Conservation (phyloP, 2,888 invertebrate genomes). For the Yponomeuta malinellus region DNA sequence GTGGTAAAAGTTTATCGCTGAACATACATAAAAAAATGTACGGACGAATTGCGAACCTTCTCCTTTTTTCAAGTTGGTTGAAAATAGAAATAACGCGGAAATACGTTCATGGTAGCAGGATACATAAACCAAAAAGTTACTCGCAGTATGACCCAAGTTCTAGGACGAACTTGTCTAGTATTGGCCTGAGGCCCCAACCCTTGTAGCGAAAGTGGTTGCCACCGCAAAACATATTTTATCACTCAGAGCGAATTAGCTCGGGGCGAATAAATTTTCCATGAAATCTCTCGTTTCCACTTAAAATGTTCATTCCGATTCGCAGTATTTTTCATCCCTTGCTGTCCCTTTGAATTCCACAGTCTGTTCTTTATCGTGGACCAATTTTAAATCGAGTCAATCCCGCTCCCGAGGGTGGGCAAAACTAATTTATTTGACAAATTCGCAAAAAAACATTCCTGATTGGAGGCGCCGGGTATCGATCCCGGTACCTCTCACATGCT, state of each 20-base stretch:
- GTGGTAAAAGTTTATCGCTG: no score
- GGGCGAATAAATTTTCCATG: background rate
- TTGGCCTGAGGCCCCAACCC: background rate
- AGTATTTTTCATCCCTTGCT: background rate
- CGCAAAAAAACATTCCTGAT: constrained; percentile 10
- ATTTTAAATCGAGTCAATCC: background rate
- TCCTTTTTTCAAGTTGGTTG: no score
- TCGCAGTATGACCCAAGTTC: no score
- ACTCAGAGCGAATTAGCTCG: background rate
- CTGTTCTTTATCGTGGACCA: background rate
- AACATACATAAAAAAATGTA: no score
- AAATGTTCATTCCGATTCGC: background rate
- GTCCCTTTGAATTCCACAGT: background rate
- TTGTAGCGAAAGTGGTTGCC: background rate
- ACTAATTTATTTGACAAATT: constrained; percentile 3
- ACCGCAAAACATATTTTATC: background rate
- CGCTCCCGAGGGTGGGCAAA: background rate
- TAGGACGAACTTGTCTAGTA: no score
- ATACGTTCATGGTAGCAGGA: no score
- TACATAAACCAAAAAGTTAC: no score
- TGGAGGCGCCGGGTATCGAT: constrained; percentile 37
- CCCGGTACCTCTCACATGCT: constrained; percentile 39
- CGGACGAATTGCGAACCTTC: no score
- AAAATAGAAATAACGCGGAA: no score
- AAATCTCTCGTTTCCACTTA: background rate